Base-by-base conservation (phyloP, 2,797 vertebrate genomes). In the Bradypodion ventrale region DNA sequence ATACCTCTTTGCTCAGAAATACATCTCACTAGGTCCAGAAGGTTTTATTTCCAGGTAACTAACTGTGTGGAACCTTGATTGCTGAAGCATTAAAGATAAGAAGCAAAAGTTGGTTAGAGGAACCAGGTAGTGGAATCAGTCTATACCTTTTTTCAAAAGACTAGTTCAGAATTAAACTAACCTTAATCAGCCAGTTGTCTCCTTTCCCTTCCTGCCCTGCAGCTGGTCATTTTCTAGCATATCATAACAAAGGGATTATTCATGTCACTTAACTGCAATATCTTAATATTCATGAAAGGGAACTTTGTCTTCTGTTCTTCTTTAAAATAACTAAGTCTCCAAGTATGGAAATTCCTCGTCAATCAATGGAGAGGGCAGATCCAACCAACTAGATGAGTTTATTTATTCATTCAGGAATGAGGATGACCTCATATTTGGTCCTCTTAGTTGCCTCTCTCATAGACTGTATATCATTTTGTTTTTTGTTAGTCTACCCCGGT, bases 91-190 rank as follows among this genome's bases (percentile, higher is more conserved):
- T 69, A 69, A 56, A 69, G 77, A 13, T 23, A 25, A 56, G 66
- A 69, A 49, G n/a, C 13, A 15, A 35, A 40, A 90, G 93, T 85
- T 91, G 82, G 63, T 74, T 89, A 88, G 29, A 84, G 82, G 60
- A 70, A 90, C 85, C 83, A 87, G 37, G 83, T 85, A 77, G 69
- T 92, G 78, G 86, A 49, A 82, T 93, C 91, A 91, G 78, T 92
- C 90, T 87, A 88, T 83, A 78, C 70, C 91, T 92, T 70, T 70
- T 83, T 89, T 84, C 90, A 81, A 94, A 93, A 89, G 85, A 37
- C 95, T 95, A 94, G 91, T 93, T 95, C 92, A 94, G 92, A 93
- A 95, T 95, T 94, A 94, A 94, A 93, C 95, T 94, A 95, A 65
- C 87, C 87, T 91, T 92, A 92, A 92, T 93, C 91, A 94, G 90